These are phyloP conservation scores for Phocides pigmalion DNA, from an alignment of 1,140 invertebrate genomes.

Conservation along the genomic window DNA sequence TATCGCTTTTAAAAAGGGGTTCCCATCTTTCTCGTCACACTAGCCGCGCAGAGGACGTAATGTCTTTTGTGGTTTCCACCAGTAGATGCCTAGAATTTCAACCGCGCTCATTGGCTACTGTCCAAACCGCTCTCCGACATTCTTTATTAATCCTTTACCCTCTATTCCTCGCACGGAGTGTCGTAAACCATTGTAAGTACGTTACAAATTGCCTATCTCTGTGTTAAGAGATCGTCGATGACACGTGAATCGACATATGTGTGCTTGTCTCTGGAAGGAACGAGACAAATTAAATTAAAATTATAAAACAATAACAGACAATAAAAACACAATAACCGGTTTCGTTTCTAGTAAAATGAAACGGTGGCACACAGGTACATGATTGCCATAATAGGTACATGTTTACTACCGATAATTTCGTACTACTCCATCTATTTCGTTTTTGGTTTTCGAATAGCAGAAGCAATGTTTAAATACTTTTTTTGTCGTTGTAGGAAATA, in stretches of 20 bases:
- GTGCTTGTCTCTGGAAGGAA: background rate
- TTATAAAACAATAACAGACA: too few species aligned
- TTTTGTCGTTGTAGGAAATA: too few species aligned
- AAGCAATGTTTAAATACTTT: too few species aligned
- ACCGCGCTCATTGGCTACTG: background rate
- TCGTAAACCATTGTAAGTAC: background rate
- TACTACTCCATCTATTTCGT: too few species aligned
- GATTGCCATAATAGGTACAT: too few species aligned
- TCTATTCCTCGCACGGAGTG: background rate
- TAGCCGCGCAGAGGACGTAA: background rate
- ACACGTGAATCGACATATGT: background rate
- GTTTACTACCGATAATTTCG: too few species aligned
- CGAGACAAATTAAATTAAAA: too few species aligned
- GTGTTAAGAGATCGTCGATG: background rate
- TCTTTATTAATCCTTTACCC: background rate
- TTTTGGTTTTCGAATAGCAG: too few species aligned
- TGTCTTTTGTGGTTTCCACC: background rate
- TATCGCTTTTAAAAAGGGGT: too few species aligned
- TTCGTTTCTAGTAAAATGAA: too few species aligned
- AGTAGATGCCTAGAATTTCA: background rate
- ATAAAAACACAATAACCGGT: too few species aligned
- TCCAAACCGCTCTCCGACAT: constrained; percentile 1
- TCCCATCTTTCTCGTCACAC: background rate
- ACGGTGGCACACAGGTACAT: too few species aligned
- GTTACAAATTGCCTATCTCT: background rate